Conservation (phyloP, 1,140 invertebrate genomes). For the Dendroctonus valens region DNA sequence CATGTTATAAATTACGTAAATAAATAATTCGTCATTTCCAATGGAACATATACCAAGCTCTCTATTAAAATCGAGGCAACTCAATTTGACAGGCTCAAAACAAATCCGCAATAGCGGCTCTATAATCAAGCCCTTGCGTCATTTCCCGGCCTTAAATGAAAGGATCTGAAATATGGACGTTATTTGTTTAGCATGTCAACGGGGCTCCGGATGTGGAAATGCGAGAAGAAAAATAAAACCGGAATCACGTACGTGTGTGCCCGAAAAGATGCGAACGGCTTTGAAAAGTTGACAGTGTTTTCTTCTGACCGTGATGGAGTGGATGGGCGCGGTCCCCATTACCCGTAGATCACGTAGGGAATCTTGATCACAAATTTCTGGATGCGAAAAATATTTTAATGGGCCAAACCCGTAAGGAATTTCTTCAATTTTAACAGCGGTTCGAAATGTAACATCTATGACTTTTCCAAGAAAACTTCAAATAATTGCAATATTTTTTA, state of each 20-base stretch:
- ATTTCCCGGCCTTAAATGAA: constrained; percentile 23
- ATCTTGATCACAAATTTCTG: too few species aligned
- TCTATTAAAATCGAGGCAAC: constrained; percentile 4
- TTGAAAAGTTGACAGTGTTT: constrained; percentile 11
- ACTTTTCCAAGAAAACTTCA: too few species aligned
- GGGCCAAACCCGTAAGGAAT: too few species aligned
- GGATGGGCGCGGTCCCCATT: neutral
- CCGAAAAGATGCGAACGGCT: constrained; percentile 7
- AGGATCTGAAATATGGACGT: constrained; percentile 23
- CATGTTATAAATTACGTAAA: too few species aligned
- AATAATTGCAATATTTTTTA: too few species aligned
- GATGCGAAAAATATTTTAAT: too few species aligned
- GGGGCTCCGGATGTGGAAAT: constrained; percentile 9
- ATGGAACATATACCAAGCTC: neutral
- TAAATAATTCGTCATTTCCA: too few species aligned
- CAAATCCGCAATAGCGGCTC: constrained; percentile 15
- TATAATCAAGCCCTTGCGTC: constrained; percentile 24
- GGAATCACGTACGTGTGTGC: constrained; percentile 20
- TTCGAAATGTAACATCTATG: too few species aligned
- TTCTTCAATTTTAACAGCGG: too few species aligned
- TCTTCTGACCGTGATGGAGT: constrained; percentile 2
- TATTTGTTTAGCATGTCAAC: constrained; percentile 26
- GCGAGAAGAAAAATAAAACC: constrained; percentile 22
- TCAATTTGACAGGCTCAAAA: constrained; percentile 22
- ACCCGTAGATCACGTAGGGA: too few species aligned